Evolutionary conservation across 2,888 invertebrate species (phyloP), one percentile per base, ranked within the genome.

Genomic region (Ganaspis brasiliensis): DNA sequence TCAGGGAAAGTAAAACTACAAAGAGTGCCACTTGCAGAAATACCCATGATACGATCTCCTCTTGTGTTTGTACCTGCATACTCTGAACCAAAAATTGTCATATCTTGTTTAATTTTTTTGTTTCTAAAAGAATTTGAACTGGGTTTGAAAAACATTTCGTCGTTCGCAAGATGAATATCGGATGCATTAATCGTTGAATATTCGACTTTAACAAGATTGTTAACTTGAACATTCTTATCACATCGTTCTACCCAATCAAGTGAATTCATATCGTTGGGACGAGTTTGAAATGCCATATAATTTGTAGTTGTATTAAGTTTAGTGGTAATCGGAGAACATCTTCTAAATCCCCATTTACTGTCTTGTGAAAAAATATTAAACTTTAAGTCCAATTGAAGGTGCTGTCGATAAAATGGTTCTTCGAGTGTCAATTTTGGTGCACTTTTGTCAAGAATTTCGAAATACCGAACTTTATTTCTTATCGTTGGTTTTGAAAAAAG

Each of bases 151-250:
- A 6, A 5, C 14, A 24, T 24, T 57, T 57, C 24, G 2, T 98
- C 98, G 0, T 97, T 96, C 0, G 98, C 97, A 0, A 97, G 9
- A 0, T 12, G 59, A 0, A 79, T 24, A 40, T 81, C 79, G 12
- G 70, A 93, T 94, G 98, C 98, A 92, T 99, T 99, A n/a, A 99
- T 89, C 0, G 98, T 94, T 0, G 97, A 92, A 88, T 96, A 97
- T 87, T 95, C 94, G 0, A 96, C 94, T 91, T 94, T 89, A 0
- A 93, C n/a, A n/a, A n/a, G n/a, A n/a, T n/a, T 92, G 0, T 1
- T 14, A 24, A n/a, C 2, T 1, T 82, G 72, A 10, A 63, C 63
- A 24, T 82, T 52, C 9, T 77, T 31, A 56, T 74, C 61, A 21
- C 92, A 92, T 52, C 79, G 96, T 90, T 98, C 95, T 9, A 97